phyloP scores from a whole-genome alignment of 2,797 vertebrate genomes.

The Avahi laniger region DNA sequence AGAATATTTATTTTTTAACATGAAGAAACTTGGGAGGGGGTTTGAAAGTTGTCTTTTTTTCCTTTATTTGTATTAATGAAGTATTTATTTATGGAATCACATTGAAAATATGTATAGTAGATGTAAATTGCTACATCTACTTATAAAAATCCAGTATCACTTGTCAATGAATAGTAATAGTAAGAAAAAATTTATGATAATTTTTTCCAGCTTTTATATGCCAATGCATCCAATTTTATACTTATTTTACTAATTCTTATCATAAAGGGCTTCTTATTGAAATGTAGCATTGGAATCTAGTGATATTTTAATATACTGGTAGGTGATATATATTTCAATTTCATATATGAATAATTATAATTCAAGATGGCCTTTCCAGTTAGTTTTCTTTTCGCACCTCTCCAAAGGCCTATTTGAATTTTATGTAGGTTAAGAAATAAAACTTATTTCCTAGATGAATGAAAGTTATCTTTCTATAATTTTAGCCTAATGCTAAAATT shows the following conservation, averaged over 20 bases:
- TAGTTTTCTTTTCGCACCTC: slow-evolving; percentile 65
- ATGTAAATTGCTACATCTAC: not conserved
- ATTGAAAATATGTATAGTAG: not conserved
- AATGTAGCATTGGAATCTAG: not conserved
- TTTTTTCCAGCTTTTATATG: slow-evolving; percentile 21
- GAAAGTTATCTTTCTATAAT: slow-evolving; percentile 59
- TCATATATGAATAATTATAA: slow-evolving; percentile 68
- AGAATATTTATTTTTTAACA: slow-evolving; percentile 21
- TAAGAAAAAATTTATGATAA: slow-evolving; percentile 1
- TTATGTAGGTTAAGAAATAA: slow-evolving; percentile 65
- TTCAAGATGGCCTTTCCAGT: slow-evolving; percentile 49
- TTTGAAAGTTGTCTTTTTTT: not conserved
- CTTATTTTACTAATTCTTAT: slow-evolving; percentile 33
- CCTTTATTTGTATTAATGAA: slow-evolving; percentile 13
- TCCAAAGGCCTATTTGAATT: slow-evolving; percentile 66
- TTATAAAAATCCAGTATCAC: slow-evolving; percentile 32
- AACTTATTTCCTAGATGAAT: slow-evolving; percentile 67
- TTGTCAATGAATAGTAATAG: not conserved
- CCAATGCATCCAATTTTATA: slow-evolving; percentile 22
- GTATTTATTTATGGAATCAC: slow-evolving; percentile 30
- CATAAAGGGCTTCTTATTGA: slow-evolving; percentile 14
- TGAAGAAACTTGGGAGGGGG: not conserved
- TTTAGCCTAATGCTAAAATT: slow-evolving; percentile 48
- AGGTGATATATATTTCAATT: slow-evolving; percentile 58
- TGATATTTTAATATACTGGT: slow-evolving; percentile 57